Conservation (phyloP, 2,797 vertebrate species). For the Chaetophractus vellerosus region DNA sequence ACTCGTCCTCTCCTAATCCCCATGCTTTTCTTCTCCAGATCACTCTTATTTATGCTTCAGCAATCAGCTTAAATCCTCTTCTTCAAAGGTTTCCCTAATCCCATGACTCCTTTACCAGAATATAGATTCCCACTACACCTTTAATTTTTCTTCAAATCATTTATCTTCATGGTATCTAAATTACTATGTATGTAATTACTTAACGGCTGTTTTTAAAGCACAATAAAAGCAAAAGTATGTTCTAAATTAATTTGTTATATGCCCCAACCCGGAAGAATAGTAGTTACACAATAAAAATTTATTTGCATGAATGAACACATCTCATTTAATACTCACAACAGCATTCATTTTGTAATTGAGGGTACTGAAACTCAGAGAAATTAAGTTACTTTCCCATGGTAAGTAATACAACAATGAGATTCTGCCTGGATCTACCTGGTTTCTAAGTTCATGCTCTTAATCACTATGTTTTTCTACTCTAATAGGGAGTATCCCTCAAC, state of each 20-base stretch:
- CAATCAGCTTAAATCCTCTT: neutral
- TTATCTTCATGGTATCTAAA: constrained; percentile 41
- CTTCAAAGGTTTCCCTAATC: neutral
- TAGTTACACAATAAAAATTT: neutral
- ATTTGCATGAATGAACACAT: neutral
- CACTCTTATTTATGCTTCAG: neutral
- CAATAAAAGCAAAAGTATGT: neutral
- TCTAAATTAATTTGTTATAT: constrained; percentile 17
- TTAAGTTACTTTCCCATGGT: neutral
- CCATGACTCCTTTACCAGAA: neutral
- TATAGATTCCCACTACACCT: neutral
- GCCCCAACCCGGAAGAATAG: neutral
- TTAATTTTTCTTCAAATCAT: constrained; percentile 17
- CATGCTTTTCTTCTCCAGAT: neutral
- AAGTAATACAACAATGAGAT: constrained; percentile 25
- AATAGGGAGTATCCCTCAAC: neutral
- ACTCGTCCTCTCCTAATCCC: neutral
- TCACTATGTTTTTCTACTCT: neutral
- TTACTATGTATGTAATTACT: constrained; percentile 20
- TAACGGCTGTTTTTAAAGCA: constrained; percentile 25
- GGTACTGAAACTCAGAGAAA: constrained; percentile 28
- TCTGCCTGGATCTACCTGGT: neutral
- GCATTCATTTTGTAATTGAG: constrained; percentile 38
- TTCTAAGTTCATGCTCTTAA: neutral
- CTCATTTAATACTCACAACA: constrained; percentile 8